These are phyloP conservation scores for Drusus annulatus DNA, from an alignment of 1,140 invertebrate species.

Conservation along the genomic window DNA sequence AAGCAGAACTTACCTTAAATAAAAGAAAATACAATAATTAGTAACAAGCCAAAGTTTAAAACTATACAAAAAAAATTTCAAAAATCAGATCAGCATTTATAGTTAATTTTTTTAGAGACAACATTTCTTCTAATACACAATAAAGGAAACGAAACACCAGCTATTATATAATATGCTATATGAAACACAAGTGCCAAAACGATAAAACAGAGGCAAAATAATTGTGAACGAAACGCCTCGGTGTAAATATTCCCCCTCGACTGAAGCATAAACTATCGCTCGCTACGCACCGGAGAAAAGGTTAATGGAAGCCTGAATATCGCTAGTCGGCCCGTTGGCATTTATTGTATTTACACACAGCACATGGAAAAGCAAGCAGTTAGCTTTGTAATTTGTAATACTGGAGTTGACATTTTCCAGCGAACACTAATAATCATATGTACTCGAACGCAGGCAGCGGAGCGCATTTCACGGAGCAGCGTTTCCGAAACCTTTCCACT, in stretches of 20 bases:
- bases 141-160: no score
- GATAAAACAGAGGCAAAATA: neutral
- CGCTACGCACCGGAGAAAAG: neutral
- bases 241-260: slow-evolving; percentile 18
- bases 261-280: neutral
- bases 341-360: slow-evolving; percentile 10
- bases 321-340: slow-evolving; percentile 9
- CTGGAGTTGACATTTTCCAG: slow-evolving; percentile 20
- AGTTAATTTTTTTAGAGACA: no score
- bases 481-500: no score
- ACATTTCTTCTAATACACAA: no score
- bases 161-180: no score
- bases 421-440: neutral
- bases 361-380: neutral
- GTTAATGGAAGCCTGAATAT: slow-evolving; percentile 30
- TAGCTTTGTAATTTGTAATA: neutral
- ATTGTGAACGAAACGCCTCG: slow-evolving; percentile 3
- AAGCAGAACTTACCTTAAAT: no score
- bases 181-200: neutral
- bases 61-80: no score
- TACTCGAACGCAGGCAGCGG: no score
- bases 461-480: no score
- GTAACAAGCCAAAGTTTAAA: no score
- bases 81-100: no score
- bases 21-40: no score